phyloP scores from a whole-genome alignment of 2,113 vertebrate genomes.

The Phaethornis superciliosus region DNA sequence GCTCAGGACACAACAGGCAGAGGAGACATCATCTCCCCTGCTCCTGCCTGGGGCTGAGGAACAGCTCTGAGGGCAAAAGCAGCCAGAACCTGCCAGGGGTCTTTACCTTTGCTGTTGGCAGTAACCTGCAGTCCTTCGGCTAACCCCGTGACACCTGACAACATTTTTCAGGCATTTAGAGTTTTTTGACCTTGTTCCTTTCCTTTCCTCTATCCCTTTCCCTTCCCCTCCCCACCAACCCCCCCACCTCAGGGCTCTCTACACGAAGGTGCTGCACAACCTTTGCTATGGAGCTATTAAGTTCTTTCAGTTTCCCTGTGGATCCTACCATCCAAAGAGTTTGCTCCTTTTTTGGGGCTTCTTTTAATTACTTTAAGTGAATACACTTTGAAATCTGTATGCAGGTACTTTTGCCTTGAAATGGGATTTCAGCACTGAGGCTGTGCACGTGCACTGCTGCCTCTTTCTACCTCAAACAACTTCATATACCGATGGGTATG shows the following conservation, averaged over 20 bases:
- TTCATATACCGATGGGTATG: neutral
- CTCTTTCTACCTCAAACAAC: neutral
- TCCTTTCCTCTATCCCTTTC: neutral
- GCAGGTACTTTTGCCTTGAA: neutral
- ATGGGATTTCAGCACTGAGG: neutral
- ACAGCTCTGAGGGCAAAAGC: too few species aligned
- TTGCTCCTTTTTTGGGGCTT: conserved; percentile 15
- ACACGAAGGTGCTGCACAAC: neutral
- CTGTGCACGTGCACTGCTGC: neutral
- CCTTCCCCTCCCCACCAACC: neutral
- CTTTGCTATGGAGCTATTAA: conserved; percentile 20
- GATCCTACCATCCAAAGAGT: conserved; percentile 63
- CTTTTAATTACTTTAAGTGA: conserved; percentile 51
- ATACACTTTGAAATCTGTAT: conserved; percentile 9
- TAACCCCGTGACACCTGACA: neutral
- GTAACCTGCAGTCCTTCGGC: accelerated
- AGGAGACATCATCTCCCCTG: neutral
- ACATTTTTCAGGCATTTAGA: neutral
- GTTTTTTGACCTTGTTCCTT: neutral
- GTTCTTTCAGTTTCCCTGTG: conserved; percentile 49
- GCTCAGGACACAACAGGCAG: neutral
- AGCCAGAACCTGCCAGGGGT: neutral
- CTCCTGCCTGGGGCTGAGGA: too few species aligned
- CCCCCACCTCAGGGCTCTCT: neutral
- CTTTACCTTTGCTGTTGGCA: neutral